These are phyloP conservation scores for Bombus ignitus DNA, from an alignment of 1,140 invertebrate genomes.

Conservation along the genomic window DNA sequence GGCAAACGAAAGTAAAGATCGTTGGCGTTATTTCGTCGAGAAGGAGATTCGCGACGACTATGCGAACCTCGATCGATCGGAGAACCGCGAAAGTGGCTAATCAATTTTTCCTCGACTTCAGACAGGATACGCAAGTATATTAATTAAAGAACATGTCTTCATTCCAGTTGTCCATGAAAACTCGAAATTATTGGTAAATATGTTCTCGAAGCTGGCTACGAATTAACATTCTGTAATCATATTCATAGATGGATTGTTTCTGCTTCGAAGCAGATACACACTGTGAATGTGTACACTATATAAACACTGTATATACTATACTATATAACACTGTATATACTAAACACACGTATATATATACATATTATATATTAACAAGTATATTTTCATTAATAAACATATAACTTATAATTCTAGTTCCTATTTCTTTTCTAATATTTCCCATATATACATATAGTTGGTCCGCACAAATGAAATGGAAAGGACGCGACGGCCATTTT, in stretches of 20 bases:
- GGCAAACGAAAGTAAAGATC: not conserved
- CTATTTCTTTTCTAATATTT: not conserved
- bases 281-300: too few species aligned
- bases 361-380: not conserved
- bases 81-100: not conserved
- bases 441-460: not conserved
- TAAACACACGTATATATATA: not conserved
- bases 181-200: not conserved
- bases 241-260: not conserved
- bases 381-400: not conserved
- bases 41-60: not conserved
- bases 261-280: not conserved
- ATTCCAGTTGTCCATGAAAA: not conserved
- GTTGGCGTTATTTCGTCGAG: not conserved
- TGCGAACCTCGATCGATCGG: not conserved
- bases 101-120: not conserved
- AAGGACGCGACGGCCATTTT: constrained; percentile 56
- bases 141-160: not conserved
- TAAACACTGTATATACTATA: not conserved
- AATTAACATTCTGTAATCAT: not conserved
- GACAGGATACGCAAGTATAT: not conserved
- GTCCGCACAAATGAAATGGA: not conserved
- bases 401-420: not conserved
- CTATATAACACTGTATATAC: not conserved
- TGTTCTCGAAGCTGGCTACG: not conserved